These are phyloP conservation scores for Drosophila azteca DNA, from an alignment of 1,140 invertebrate species.

Conservation along the genomic window DNA sequence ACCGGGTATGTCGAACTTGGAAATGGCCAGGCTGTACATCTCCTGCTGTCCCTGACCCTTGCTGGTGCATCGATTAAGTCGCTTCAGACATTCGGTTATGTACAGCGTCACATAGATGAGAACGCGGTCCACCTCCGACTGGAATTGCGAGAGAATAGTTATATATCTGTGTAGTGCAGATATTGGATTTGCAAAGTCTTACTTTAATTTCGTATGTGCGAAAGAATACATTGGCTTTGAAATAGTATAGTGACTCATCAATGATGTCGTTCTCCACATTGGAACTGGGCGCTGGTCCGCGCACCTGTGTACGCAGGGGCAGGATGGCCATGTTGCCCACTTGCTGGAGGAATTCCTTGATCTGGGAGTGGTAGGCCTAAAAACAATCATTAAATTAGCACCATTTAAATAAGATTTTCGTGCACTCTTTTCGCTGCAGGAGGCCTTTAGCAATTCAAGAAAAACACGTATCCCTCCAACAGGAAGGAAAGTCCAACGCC, in stretches of 20 bases:
- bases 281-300: slow-evolving; percentile 93
- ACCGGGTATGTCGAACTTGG: slow-evolving; percentile 98
- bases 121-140: slow-evolving; percentile 97
- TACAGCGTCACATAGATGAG: slow-evolving; percentile 99
- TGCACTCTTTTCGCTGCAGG: slow-evolving; percentile 9
- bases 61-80: slow-evolving; percentile 94
- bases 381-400: slow-evolving; percentile 30
- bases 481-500: too few relatives aligned
- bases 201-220: slow-evolving; percentile 99
- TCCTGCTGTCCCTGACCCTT: slow-evolving; percentile 96
- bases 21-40: slow-evolving; percentile 97
- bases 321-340: slow-evolving; percentile 97
- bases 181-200: slow-evolving; percentile 36
- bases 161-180: slow-evolving; percentile 1
- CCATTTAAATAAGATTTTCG: slow-evolving; percentile 7
- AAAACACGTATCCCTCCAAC: too few relatives aligned
- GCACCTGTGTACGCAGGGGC: slow-evolving; percentile 91
- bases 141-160: slow-evolving; percentile 68
- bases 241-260: slow-evolving; percentile 98
- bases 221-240: slow-evolving; percentile 99
- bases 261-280: slow-evolving; percentile 94
- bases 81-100: slow-evolving; percentile 98
- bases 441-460: not conserved
- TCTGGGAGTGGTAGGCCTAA: slow-evolving; percentile 97
- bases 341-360: slow-evolving; percentile 88